phyloP scores from a whole-genome alignment of 2,113 vertebrate species.

The Prunella fulvescens region DNA sequence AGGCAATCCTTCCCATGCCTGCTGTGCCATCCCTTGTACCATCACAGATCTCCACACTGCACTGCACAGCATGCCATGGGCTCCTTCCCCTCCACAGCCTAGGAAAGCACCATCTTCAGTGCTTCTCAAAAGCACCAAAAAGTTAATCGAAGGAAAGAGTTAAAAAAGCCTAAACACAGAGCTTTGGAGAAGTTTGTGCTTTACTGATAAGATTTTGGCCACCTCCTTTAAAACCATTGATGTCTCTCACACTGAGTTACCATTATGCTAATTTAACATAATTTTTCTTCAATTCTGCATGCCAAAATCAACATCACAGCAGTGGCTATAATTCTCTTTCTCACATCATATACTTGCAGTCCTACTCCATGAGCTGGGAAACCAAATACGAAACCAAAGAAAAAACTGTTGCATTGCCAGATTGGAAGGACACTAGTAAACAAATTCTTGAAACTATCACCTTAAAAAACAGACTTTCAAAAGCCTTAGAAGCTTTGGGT shows the following conservation, averaged over 20 bases:
- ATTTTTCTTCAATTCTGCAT: neutral
- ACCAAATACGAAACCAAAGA: neutral
- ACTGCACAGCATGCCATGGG: fast-evolving
- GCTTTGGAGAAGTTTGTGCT: neutral
- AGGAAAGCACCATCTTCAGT: neutral
- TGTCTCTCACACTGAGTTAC: neutral
- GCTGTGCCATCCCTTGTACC: neutral
- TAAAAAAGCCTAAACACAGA: neutral
- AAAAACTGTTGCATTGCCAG: neutral
- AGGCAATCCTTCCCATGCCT: neutral
- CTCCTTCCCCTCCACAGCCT: neutral
- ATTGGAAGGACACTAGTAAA: neutral
- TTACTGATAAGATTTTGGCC: neutral
- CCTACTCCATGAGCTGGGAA: neutral
- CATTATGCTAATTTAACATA: neutral
- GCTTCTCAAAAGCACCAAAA: neutral
- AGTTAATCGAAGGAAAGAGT: neutral
- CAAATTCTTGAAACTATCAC: neutral
- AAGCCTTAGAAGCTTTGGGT: neutral
- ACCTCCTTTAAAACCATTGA: neutral
- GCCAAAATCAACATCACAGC: neutral
- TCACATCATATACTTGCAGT: neutral
- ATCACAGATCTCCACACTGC: neutral
- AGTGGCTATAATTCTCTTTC: neutral
- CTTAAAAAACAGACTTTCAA: neutral